phyloP scores from a whole-genome alignment of 1,140 invertebrate species.

The Dinoponera quadriceps region DNA sequence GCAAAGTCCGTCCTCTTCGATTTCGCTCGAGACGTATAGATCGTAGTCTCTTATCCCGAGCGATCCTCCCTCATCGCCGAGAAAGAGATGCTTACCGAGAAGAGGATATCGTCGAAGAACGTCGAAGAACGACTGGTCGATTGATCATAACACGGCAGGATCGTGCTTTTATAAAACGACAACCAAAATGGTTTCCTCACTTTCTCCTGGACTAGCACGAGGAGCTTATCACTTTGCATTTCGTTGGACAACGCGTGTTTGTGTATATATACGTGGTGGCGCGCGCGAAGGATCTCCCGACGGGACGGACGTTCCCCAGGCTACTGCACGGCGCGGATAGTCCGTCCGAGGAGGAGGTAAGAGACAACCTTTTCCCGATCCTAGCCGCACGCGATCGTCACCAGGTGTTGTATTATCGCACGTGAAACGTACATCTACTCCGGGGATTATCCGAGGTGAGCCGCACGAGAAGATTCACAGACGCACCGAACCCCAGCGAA shows the following conservation, averaged over 20 bases:
- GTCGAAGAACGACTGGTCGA: not conserved
- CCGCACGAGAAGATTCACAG: not conserved
- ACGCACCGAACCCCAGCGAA: not conserved
- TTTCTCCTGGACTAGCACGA: not conserved
- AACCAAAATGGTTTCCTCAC: constrained; percentile 11
- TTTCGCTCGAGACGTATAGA: constrained; percentile 3
- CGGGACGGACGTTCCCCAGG: too few relatives aligned
- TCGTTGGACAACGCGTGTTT: constrained; percentile 40
- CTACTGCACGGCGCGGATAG: too few relatives aligned
- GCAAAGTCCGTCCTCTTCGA: not conserved
- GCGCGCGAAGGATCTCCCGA: not conserved
- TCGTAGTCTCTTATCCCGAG: constrained; percentile 4
- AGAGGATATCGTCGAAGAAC: not conserved
- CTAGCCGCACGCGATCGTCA: too few relatives aligned
- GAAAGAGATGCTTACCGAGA: constrained; percentile 7
- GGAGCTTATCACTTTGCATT: constrained; percentile 46
- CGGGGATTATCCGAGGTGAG: not conserved
- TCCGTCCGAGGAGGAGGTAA: too few relatives aligned
- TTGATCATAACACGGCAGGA: constrained; percentile 44
- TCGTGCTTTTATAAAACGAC: constrained; percentile 31
- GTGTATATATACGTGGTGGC: too few relatives aligned
- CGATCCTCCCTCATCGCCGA: not conserved
- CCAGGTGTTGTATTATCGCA: not conserved
- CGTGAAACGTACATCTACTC: constrained; percentile 6
- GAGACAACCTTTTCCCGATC: too few relatives aligned